Conservation (phyloP, 2,797 vertebrate species). For the Stomatorhinus walkeri region DNA sequence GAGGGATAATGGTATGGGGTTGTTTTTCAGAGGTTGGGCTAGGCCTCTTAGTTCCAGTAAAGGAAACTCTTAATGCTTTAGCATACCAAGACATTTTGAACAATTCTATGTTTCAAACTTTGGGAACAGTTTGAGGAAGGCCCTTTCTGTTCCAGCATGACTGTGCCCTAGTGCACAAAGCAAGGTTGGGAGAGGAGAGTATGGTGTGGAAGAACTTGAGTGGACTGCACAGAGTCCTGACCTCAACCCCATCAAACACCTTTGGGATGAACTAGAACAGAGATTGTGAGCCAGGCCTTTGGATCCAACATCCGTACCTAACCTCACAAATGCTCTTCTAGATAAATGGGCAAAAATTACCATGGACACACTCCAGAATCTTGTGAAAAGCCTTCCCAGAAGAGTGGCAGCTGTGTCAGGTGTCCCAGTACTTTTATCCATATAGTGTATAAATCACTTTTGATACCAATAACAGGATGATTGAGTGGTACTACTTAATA, state of each 20-base stretch:
- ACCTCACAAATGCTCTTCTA: neutral
- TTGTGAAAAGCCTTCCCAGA: neutral
- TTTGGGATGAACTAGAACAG: neutral
- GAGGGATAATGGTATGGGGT: neutral
- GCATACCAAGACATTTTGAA: neutral
- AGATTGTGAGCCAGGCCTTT: neutral
- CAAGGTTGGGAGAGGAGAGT: neutral
- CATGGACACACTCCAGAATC: neutral
- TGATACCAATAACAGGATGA: neutral
- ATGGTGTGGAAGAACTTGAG: neutral
- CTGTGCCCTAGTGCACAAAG: neutral
- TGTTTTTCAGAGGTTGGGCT: neutral
- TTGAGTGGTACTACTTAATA: neutral
- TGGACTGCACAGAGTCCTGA: neutral
- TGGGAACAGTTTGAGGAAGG: neutral
- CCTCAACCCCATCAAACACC: neutral
- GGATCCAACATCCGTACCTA: neutral
- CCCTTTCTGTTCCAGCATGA: neutral
- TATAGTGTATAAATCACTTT: neutral
- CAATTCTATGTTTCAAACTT: neutral
- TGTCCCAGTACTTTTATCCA: neutral
- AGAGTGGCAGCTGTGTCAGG: neutral
- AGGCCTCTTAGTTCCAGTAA: neutral
- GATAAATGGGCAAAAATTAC: neutral
- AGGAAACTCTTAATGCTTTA: neutral